Conservation (phyloP, 2,113 vertebrate genomes). For the Microtus pennsylvanicus region DNA sequence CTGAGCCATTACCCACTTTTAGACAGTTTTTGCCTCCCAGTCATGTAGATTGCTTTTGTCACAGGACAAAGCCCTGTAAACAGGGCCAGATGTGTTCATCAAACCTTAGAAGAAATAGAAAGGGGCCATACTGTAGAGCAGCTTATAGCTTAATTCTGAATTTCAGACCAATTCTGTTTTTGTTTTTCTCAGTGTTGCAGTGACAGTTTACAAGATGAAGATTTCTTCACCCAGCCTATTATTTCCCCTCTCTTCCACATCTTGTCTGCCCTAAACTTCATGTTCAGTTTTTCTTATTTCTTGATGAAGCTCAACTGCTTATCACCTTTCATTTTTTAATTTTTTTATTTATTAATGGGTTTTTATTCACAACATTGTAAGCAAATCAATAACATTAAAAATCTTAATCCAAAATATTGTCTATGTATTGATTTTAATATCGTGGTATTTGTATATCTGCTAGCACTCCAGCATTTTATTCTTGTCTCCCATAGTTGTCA, state of each 20-base stretch:
- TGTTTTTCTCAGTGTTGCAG: neutral
- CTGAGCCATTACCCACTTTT: neutral
- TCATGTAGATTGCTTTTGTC: neutral
- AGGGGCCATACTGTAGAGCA: neutral
- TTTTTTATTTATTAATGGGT: no score
- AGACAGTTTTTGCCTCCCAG: neutral
- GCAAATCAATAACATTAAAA: no score
- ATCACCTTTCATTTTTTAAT: neutral
- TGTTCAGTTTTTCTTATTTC: neutral
- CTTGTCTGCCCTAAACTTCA: neutral
- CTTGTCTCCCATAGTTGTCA: neutral
- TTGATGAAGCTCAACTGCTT: neutral
- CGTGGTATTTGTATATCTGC: no score
- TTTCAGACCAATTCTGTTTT: neutral
- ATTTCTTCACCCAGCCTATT: neutral
- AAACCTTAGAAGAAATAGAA: neutral
- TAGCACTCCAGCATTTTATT: no score
- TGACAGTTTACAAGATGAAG: neutral
- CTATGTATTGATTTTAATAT: no score
- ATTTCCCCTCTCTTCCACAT: neutral
- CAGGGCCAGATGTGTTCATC: neutral
- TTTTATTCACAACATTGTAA: no score
- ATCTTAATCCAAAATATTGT: no score
- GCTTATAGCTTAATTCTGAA: neutral
- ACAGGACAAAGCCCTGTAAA: neutral